Conservation (phyloP, 53 echinoderm and acorn worm species). For the Mesocentrotus franciscanus region DNA sequence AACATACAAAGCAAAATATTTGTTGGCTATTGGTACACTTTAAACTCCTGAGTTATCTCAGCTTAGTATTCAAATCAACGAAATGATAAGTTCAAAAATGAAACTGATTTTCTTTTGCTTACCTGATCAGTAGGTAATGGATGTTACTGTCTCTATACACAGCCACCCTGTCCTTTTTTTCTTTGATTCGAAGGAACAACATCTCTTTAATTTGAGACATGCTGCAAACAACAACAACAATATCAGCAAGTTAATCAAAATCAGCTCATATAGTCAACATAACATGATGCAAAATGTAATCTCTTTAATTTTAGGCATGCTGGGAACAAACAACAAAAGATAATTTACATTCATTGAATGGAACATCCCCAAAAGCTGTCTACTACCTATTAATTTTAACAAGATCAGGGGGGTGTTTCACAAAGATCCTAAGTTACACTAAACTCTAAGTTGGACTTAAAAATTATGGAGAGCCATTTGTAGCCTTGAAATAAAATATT, state of each 20-base stretch:
- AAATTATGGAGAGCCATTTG: no score
- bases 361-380: no score
- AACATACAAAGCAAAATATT: no score
- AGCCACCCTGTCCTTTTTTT: slow-evolving; percentile 70
- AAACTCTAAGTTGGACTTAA: no score
- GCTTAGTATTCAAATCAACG: no score
- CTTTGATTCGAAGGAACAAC: slow-evolving; percentile 65
- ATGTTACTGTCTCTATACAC: slow-evolving; percentile 70
- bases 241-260: background rate
- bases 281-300: background rate
- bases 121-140: slow-evolving; percentile 80
- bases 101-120: background rate
- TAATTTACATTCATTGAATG: background rate
- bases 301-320: background rate
- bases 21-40: no score
- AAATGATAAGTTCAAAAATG: background rate
- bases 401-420: no score
- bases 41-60: no score
- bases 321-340: background rate
- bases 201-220: slow-evolving; percentile 71
- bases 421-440: no score
- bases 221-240: slow-evolving; percentile 53
- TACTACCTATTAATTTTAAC: no score
- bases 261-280: background rate
- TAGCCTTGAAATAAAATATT: no score